Conservation (phyloP, 2,888 invertebrate species). For the Hesperia comma region DNA sequence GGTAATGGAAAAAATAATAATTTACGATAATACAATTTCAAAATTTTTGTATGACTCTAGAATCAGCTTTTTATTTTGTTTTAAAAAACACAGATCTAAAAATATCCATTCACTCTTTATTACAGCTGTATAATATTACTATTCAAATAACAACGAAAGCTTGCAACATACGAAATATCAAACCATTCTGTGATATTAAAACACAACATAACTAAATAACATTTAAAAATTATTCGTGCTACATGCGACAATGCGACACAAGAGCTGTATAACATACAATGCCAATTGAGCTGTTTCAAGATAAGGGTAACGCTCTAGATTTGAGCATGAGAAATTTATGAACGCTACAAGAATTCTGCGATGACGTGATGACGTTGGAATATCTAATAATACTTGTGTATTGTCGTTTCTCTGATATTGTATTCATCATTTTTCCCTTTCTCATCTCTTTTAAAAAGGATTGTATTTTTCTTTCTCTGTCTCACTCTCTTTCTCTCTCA, state of each 20-base stretch:
- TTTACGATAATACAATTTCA: no score
- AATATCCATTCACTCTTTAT: no score
- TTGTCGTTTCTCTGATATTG: constrained; percentile 1
- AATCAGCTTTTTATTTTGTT: no score
- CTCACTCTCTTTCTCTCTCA: not conserved
- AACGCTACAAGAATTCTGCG: constrained; percentile 31
- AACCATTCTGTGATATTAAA: no score
- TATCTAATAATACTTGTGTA: constrained; percentile 19
- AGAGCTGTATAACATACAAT: constrained; percentile 27
- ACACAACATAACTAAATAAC: no score
- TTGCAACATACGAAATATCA: no score
- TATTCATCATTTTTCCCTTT: not conserved
- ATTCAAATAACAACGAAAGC: no score
- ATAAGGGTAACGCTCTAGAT: constrained; percentile 67
- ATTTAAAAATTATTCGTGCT: not conserved
- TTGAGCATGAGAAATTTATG: constrained; percentile 59
- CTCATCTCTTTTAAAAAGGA: not conserved
- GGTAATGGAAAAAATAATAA: no score
- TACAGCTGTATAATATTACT: no score
- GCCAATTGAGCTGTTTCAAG: constrained; percentile 44
- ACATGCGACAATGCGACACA: constrained; percentile 4
- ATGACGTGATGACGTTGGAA: constrained; percentile 23
- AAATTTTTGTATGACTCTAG: no score
- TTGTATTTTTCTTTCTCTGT: not conserved
- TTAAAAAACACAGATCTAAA: no score